Base-by-base conservation (phyloP, 2,888 invertebrate species). In the Drosophila mercatorum region DNA sequence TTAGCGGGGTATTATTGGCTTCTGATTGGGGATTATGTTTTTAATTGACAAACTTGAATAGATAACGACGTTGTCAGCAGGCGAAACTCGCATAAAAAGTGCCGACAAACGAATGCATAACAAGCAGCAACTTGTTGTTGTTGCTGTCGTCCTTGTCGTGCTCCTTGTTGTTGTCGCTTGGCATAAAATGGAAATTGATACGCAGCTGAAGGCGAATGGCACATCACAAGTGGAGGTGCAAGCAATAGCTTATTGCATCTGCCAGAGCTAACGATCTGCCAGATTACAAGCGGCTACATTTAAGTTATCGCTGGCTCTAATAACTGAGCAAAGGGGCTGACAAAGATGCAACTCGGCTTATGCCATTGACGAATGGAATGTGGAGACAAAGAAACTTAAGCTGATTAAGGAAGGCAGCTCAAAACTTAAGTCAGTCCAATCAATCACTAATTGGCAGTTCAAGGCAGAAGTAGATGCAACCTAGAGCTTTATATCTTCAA, bases 11-110 rank as follows among this genome's bases (percentile, higher is more conserved):
- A 80, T 86, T 86, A 90, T 90, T 86, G 90, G 86, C 90, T 86
- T 88, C 86, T 90, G 86, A 89, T 86, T 86, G 86, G 89, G 86
- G 86, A 86, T 86, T 86, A 90, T 82, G 83, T 85, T 86, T 86
- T 86, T 86, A 86, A 86, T 86, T 86, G 86, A 88, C 86, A 90
- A 86, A 86, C 90, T 86, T 88, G 86, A 88, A 86, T 88, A 82
- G 90, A 76, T 86, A 88, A 86, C 86, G 89, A 88, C 78, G 83
- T 86, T 83, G 86, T 83, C 90, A 86, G 90, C 88, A 86, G 70
- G 61, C 69, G 83, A 75, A 82, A 85, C 66, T 74, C 80, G 68
- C 76, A 88, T 81, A 88, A 83, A 88, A 84, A 82, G 72, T 72
- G 80, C 75, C 80, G 70, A 82, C 85, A 88, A 85, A 74, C 88